Evolutionary conservation across 2,797 vertebrate genomes (phyloP).

Genomic region (Sylvilagus floridanus): DNA sequence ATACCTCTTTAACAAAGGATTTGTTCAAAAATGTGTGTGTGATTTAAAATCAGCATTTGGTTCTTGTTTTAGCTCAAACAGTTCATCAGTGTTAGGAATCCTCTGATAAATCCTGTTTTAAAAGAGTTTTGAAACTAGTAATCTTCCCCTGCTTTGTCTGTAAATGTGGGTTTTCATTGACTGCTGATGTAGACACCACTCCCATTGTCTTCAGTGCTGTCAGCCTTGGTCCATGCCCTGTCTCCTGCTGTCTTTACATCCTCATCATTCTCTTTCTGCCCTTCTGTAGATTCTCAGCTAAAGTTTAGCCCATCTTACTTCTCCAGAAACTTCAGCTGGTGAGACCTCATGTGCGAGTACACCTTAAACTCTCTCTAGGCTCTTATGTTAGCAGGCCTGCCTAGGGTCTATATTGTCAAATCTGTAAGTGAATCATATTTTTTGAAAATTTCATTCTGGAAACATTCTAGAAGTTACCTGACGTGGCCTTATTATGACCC

Average conservation of each 20-base stretch:
- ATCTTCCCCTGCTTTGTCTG: background rate
- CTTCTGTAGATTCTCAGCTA: background rate
- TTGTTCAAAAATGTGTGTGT: background rate
- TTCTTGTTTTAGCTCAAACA: background rate
- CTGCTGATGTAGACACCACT: background rate
- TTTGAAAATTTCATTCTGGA: background rate
- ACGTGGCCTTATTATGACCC: background rate
- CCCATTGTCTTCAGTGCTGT: background rate
- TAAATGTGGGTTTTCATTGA: background rate
- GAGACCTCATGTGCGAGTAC: background rate
- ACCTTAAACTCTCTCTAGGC: background rate
- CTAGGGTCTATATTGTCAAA: background rate
- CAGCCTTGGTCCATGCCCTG: rapidly evolving
- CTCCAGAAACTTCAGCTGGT: background rate
- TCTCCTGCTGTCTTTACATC: background rate
- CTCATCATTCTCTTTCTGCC: background rate
- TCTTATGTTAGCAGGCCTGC: background rate
- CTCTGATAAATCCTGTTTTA: background rate
- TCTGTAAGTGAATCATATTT: background rate
- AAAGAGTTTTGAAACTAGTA: background rate
- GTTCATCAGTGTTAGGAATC: background rate
- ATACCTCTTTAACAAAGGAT: background rate
- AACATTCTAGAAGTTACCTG: background rate
- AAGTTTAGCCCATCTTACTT: background rate
- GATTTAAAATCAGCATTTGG: background rate